phyloP scores from a whole-genome alignment of 2,113 vertebrate species.

The Myrmecophaga tridactyla region DNA sequence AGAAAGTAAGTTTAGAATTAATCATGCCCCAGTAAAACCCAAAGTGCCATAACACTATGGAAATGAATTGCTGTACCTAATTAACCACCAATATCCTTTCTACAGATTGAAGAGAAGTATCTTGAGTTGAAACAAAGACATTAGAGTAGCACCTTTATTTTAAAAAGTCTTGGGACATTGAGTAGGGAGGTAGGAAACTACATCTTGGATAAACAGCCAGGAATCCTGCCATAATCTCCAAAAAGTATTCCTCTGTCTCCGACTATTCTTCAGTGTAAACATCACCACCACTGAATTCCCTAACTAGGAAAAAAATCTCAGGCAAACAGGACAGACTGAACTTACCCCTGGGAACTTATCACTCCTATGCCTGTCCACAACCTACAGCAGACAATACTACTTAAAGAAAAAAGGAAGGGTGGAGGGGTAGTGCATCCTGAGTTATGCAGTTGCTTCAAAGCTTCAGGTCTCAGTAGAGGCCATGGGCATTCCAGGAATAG shows the following conservation, averaged over 20 bases:
- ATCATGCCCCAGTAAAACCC: background rate
- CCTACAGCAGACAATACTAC: background rate
- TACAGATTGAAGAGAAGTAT: background rate
- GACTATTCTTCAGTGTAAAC: background rate
- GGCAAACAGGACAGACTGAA: background rate
- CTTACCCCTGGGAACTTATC: background rate
- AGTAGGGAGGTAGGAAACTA: background rate
- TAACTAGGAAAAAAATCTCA: background rate
- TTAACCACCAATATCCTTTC: background rate
- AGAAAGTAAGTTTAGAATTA: background rate
- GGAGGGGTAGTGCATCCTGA: background rate
- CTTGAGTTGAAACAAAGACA: background rate
- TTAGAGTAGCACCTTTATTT: background rate
- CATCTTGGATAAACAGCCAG: background rate
- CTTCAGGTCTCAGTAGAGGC: background rate
- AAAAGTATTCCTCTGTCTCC: background rate
- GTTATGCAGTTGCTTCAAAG: background rate
- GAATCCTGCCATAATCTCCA: background rate
- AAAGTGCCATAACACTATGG: background rate
- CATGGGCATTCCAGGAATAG: slow-evolving; percentile 21
- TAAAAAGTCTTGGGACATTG: background rate
- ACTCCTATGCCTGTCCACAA: slow-evolving; percentile 3
- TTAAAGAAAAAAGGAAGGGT: slow-evolving; percentile 27
- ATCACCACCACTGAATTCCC: background rate
- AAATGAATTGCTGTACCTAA: background rate